Base-by-base conservation (phyloP, 2,888 invertebrate species). In the Chrysolina haemoptera region DNA sequence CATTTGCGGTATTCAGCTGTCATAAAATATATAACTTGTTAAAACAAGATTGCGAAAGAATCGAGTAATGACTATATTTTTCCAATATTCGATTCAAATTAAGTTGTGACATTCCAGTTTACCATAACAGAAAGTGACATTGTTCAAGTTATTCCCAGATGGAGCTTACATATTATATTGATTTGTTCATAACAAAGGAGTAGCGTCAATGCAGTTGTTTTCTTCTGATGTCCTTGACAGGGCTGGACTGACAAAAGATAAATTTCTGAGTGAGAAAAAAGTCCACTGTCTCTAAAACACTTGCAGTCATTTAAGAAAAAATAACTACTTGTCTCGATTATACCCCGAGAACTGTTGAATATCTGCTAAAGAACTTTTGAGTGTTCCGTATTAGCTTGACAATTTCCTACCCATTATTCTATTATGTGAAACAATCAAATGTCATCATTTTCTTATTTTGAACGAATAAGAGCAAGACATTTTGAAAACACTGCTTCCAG, bases 51-150 rank as follows among this genome's bases (percentile, higher is more conserved):
- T 73, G 69, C 73, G 62, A 69, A 50, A 69, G 59, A 14, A 59
- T 59, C 59, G 10, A 68, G 67, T 71, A 77, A 76, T 69, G 73
- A 70, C 72, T 75, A 75, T 75, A 76, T 76, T 78, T 74, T 62
- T 66, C 75, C 76, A 73, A 75, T 71, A 74, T 71, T 64, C 71
- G 53, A 78, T 78, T 75, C 76, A 78, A 77, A 77, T 78, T 65
- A 27, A 70, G 75, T 75, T 76, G 76, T 68, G 75, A 75, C 74
- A 78, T 73, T 27, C 27, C 18, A 3, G 53, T 72, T 74, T 48
- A 18, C 71, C 70, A 22, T 70, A 69, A 71, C 71, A 53, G 70
- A 70, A 68, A 22, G 50, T 20, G 46, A 68, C 72, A 75, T 75
- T 70, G 72, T 72, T 75, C 46, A 73, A 75, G 73, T 73, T 67